These are phyloP conservation scores for Neocrepidodera transversa DNA, from an alignment of 2,888 invertebrate genomes.

Conservation along the genomic window DNA sequence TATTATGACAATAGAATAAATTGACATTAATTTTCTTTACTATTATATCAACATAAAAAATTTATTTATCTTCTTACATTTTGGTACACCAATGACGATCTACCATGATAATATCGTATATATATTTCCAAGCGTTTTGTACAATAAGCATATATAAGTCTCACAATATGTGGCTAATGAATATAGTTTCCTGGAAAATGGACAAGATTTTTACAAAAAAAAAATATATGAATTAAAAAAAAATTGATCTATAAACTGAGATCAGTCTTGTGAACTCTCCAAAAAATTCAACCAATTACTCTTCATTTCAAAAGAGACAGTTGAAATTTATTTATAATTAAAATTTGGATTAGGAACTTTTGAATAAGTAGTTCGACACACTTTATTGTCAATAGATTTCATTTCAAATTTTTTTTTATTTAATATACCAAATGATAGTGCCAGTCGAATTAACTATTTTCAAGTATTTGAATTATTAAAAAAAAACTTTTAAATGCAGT, in stretches of 20 bases:
- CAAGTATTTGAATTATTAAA: too few species aligned
- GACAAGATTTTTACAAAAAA: slow-evolving; percentile 23
- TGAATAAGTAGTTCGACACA: background rate
- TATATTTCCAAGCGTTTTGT: slow-evolving; percentile 36
- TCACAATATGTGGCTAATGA: slow-evolving; percentile 34
- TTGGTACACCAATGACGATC: background rate
- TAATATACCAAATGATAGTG: too few species aligned
- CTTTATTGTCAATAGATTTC: background rate
- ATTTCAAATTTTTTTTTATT: too few species aligned
- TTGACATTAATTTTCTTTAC: background rate
- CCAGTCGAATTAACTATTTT: too few species aligned
- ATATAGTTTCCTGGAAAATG: slow-evolving; percentile 34
- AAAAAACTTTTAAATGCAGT: too few species aligned
- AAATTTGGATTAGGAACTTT: slow-evolving; percentile 31
- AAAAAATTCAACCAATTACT: slow-evolving; percentile 11
- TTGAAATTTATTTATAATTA: slow-evolving; percentile 16
- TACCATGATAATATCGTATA: slow-evolving; percentile 24
- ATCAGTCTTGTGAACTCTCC: slow-evolving; percentile 36
- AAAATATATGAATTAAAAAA: slow-evolving; percentile 20
- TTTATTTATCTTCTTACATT: slow-evolving; percentile 15
- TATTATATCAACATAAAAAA: background rate
- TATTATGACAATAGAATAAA: background rate
- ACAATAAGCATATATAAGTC: slow-evolving; percentile 37
- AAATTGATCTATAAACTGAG: slow-evolving; percentile 18
- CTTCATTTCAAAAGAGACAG: background rate